Conservation (phyloP, 2,888 invertebrate species). For the Drosophila crucigera region DNA sequence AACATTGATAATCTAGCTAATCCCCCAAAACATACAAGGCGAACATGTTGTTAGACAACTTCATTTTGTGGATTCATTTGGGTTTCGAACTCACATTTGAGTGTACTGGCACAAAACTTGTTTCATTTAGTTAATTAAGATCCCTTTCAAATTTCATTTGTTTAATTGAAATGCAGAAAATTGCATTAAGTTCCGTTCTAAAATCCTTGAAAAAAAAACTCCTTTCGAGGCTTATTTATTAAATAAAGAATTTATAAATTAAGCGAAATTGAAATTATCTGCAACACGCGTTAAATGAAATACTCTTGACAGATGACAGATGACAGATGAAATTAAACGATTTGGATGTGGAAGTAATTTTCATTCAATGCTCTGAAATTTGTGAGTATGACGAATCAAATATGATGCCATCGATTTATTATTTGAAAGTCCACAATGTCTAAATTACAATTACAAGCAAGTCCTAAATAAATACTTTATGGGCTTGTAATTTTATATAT, state of each 20-base stretch:
- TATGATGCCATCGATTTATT: background rate
- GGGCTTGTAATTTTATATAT: background rate
- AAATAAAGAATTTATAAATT: background rate
- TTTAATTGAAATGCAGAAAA: background rate
- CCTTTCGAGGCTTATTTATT: background rate
- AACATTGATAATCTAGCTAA: background rate
- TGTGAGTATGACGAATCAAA: background rate
- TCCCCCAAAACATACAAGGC: background rate
- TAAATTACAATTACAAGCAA: background rate
- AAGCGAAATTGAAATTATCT: background rate
- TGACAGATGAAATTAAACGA: background rate
- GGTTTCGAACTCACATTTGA: background rate
- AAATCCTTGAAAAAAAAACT: conserved; percentile 2
- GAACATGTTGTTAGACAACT: background rate
- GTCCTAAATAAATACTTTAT: background rate
- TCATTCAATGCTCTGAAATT: background rate
- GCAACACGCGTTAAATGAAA: background rate
- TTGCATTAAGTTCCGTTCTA: background rate
- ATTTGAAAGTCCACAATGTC: too few species aligned
- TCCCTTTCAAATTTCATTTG: background rate
- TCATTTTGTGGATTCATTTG: background rate
- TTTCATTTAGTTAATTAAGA: background rate
- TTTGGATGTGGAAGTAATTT: background rate
- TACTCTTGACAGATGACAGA: background rate
- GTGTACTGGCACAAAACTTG: background rate